Conservation (phyloP, 1,140 invertebrate genomes). For the Parasteatoda tepidariorum region DNA sequence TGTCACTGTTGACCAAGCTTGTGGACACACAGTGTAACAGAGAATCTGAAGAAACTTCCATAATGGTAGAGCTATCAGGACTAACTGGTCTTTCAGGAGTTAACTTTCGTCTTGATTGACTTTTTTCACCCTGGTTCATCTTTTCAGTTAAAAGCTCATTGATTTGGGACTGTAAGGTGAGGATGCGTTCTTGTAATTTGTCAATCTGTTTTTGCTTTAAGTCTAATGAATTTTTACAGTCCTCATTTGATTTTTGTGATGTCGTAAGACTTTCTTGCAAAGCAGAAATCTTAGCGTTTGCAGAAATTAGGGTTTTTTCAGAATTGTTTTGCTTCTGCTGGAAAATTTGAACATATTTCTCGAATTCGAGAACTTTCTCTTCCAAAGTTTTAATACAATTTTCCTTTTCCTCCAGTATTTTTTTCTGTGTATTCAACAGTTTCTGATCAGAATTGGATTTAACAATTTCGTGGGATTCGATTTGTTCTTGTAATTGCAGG, state of each 20-base stretch:
- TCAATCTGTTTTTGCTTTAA: conserved; percentile 26
- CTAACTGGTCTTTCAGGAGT: background rate
- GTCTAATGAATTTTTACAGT: conserved; percentile 21
- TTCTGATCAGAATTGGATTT: no score
- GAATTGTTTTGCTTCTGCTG: background rate
- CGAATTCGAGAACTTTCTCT: background rate
- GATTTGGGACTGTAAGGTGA: conserved; percentile 19
- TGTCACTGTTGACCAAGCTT: no score
- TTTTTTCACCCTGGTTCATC: background rate
- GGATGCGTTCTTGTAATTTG: conserved; percentile 32
- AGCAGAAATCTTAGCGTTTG: background rate
- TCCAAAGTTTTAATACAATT: background rate
- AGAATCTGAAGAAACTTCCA: no score
- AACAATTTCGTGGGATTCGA: no score
- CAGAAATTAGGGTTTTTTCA: background rate
- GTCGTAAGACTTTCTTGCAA: background rate
- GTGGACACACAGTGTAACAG: no score
- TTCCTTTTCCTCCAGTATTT: no score
- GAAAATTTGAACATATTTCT: background rate
- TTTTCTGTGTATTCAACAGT: no score
- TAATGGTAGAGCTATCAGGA: background rate
- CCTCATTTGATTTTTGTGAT: background rate
- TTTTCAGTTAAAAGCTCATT: conserved; percentile 3
- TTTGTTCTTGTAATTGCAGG: background rate
- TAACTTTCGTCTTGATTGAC: background rate